phyloP scores from a whole-genome alignment of 2,113 vertebrate species.

The Sprattus sprattus region DNA sequence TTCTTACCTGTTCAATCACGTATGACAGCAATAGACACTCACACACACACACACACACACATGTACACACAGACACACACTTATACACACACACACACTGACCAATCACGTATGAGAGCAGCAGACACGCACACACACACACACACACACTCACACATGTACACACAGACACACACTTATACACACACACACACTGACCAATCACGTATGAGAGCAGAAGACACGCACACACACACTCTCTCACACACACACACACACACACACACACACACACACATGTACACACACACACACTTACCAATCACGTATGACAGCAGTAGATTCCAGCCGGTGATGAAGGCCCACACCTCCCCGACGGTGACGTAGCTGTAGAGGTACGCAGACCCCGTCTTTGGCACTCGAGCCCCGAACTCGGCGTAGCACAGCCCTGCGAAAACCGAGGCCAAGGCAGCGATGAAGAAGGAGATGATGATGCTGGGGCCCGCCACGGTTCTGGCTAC shows the following conservation, averaged over 20 bases:
- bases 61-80: too few relatives aligned
- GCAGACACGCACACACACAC: too few relatives aligned
- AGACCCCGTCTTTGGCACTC: constrained; percentile 80
- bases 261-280: background rate
- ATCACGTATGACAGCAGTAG: constrained; percentile 84
- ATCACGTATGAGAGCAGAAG: too few relatives aligned
- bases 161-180: too few relatives aligned
- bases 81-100: too few relatives aligned
- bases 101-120: too few relatives aligned
- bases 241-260: background rate
- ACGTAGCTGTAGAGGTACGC: constrained; percentile 86
- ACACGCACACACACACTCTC: background rate
- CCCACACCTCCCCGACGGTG: constrained; percentile 82
- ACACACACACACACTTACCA: constrained; percentile 62
- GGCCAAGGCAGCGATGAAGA: constrained; percentile 79
- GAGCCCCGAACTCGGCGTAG: constrained; percentile 80
- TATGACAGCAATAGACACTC: too few relatives aligned
- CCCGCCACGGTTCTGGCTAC: constrained; percentile 76
- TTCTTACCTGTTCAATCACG: too few relatives aligned
- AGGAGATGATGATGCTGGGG: constrained; percentile 80
- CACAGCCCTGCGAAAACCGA: constrained; percentile 81
- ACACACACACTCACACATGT: background rate
- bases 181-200: too few relatives aligned
- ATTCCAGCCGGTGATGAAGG: constrained; percentile 83
- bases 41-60: too few relatives aligned